These are phyloP conservation scores for Strigamia crassipes DNA, from an alignment of 2,888 invertebrate species.

Conservation along the genomic window DNA sequence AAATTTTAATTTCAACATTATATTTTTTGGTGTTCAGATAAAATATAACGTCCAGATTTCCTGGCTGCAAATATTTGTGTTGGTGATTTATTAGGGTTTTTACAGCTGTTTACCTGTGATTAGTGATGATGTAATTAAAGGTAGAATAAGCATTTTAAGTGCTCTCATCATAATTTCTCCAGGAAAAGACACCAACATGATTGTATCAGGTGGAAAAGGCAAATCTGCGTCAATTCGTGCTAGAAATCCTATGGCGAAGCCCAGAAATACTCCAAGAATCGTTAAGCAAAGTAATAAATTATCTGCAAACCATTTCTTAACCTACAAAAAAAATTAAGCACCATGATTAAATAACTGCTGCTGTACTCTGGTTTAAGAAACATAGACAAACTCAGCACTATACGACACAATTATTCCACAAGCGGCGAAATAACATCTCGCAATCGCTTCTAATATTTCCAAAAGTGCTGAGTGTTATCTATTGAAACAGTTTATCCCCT, in stretches of 20 bases:
- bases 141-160: slow-evolving; percentile 72
- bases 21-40: too few species aligned
- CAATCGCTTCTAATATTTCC: too few species aligned
- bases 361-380: too few species aligned
- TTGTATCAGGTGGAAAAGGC: slow-evolving; percentile 60
- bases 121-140: slow-evolving; percentile 69
- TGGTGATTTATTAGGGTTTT: neutral
- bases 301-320: slow-evolving; percentile 60
- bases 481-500: neutral
- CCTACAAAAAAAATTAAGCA: slow-evolving; percentile 51
- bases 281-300: slow-evolving; percentile 68
- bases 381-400: too few species aligned
- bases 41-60: too few species aligned
- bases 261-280: slow-evolving; percentile 65
- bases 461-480: too few species aligned
- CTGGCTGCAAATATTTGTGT: too few species aligned
- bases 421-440: too few species aligned
- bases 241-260: slow-evolving; percentile 66
- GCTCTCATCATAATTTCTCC: slow-evolving; percentile 71
- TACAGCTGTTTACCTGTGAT: slow-evolving; percentile 63
- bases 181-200: slow-evolving; percentile 68
- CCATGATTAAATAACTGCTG: neutral
- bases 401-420: too few species aligned
- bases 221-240: slow-evolving; percentile 56
- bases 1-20: too few species aligned